Evolutionary conservation across 1,140 invertebrate species (phyloP), one percentile per base, ranked within the genome.

Genomic region (Conopomorpha cramerella): DNA sequence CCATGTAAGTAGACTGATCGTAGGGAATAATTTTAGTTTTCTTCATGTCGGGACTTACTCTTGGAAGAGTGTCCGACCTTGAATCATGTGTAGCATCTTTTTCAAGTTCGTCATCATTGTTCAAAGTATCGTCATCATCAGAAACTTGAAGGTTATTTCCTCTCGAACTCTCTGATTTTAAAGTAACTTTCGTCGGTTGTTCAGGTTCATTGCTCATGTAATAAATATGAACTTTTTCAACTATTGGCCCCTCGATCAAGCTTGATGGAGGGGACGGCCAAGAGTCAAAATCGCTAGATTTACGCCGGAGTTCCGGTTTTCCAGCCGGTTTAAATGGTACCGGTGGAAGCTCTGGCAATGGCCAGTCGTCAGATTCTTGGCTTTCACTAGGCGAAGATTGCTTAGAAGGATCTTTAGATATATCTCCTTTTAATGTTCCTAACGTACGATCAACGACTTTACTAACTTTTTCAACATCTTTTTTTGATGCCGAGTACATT

Each of bases 211-310:
- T 83, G 41, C 86, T 89, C 72, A 90, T 85, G 45, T 90, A 92
- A 60, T 89, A 91, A 16, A 90, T 90, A 68, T 92, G 87, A n/a
- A 93, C 86, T 55, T 89, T 88, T 54, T 87, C 88, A n/a, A 90
- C 82, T 16, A 77, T 77, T 2, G 82, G 81, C 2, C 82, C 84
- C 35, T 86, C 85, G 15, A 86, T 59, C 12, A 86, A 80, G 31
- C 85, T 88, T 8, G 86, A 86, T 1, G 89, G 87, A 1, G 89
- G 87, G 8, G 89, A 89, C 2, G 88, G 89, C 86, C 89, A 89
- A 41, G 86, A 84, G 45, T 91, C 86, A 2, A 86, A 87, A 38
- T 86, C 83, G 39, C 64, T 70, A n/a, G 67, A 77, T 63, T 67
- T 67, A 64, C 73, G 39, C 51, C 76, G 37, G 45, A 46, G 63